A percentile compares a stretch with the other conserved stretches of the same genome.
phyloP scores from a whole-genome alignment of 2,797 vertebrate genomes.

The Helostoma temminkii region DNA sequence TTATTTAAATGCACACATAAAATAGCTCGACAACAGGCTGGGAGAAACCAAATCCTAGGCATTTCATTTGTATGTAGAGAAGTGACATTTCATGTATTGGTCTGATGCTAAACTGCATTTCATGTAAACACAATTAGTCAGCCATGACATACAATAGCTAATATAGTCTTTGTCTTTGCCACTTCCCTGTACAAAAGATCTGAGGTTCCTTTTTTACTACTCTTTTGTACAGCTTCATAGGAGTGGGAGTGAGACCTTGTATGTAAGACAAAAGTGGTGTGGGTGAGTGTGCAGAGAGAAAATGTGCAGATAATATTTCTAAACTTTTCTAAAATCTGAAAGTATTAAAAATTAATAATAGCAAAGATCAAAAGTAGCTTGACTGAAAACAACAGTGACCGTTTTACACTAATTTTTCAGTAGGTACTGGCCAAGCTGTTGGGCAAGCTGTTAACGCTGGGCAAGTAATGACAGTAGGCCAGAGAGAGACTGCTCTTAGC shows the following conservation, averaged over 20 bases:
- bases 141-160: conserved; percentile 69
- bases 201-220: neutral
- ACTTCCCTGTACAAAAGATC: conserved; percentile 22
- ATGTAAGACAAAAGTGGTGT: conserved; percentile 7
- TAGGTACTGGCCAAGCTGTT: too few species aligned
- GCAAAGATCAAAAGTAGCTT: too few species aligned
- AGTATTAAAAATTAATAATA: too few species aligned
- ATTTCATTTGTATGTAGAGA: conserved; percentile 62
- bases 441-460: too few species aligned
- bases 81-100: conserved; percentile 72
- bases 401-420: neutral
- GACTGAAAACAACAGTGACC: neutral
- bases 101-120: too few species aligned
- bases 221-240: conserved; percentile 6
- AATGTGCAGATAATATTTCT: neutral
- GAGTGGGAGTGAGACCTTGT: conserved; percentile 5
- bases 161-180: conserved; percentile 49
- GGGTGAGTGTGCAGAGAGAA: conserved; percentile 8
- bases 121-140: conserved; percentile 51
- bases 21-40: conserved; percentile 17
- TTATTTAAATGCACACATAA: conserved; percentile 14
- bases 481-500: neutral
- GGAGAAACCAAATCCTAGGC: conserved; percentile 47
- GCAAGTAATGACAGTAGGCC: neutral
- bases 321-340: neutral